These are phyloP conservation scores for Notodonta ziczac DNA, from an alignment of 2,888 invertebrate species.

Conservation along the genomic window DNA sequence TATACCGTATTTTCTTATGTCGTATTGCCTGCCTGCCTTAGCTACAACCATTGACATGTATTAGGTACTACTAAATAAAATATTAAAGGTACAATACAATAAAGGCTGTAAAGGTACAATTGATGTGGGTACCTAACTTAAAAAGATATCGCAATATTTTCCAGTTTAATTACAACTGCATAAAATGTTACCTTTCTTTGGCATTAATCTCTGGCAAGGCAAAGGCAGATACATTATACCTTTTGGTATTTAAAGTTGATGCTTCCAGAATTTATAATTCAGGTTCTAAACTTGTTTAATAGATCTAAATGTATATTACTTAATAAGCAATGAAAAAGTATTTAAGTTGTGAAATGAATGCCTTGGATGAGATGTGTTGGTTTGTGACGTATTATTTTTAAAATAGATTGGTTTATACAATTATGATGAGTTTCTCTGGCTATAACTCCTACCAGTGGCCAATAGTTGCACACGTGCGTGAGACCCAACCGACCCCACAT, in stretches of 20 bases:
- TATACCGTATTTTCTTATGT: constrained; percentile 24
- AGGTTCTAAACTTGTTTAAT: constrained; percentile 53
- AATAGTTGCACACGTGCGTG: no score
- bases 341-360: constrained; percentile 59
- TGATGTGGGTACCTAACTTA: no score
- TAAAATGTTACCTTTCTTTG: no score
- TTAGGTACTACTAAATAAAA: no score
- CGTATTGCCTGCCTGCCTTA: not conserved
- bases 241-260: constrained; percentile 22
- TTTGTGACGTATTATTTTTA: constrained; percentile 63
- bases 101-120: no score
- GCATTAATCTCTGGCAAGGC: no score
- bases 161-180: no score
- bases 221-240: not conserved
- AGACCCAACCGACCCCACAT: no score
- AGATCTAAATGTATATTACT: constrained; percentile 37
- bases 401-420: constrained; percentile 50
- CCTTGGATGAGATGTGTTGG: constrained; percentile 56
- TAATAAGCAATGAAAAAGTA: constrained; percentile 46
- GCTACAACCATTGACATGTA: not conserved
- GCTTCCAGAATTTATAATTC: constrained; percentile 32
- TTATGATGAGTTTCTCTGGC: constrained; percentile 9
- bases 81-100: no score
- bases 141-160: no score
- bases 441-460: not conserved